These are phyloP conservation scores for Bucorvus abyssinicus DNA, from an alignment of 2,797 vertebrate genomes.

Conservation along the genomic window DNA sequence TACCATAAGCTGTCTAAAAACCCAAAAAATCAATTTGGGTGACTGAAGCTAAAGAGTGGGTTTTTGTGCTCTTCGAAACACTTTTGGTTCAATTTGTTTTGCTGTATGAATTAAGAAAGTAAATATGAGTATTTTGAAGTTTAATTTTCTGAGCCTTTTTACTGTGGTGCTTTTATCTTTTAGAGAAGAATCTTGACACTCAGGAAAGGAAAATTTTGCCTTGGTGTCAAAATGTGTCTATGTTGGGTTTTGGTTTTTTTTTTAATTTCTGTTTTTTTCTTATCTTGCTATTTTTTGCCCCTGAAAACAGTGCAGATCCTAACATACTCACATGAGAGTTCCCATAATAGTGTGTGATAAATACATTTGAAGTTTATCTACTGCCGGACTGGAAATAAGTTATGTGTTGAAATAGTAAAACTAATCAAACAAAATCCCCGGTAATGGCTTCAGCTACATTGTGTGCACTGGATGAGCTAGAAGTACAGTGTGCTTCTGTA, in stretches of 20 bases:
- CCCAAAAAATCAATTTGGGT: neutral
- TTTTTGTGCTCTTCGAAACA: neutral
- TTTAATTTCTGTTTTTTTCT: neutral
- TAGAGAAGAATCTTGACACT: neutral
- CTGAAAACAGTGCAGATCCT: neutral
- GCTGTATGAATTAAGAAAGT: neutral
- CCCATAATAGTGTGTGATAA: neutral
- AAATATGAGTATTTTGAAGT: neutral
- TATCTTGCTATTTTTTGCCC: neutral
- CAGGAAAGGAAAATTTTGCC: neutral
- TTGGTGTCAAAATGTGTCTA: neutral
- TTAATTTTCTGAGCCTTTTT: neutral
- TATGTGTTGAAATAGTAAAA: neutral
- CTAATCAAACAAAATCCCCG: neutral
- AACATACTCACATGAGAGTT: accelerated
- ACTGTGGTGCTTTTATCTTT: neutral
- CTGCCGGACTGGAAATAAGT: neutral
- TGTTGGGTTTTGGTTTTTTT: neutral
- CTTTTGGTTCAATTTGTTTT: neutral
- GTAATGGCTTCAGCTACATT: neutral
- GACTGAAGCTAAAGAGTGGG: neutral
- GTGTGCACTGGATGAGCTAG: neutral
- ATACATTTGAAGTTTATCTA: neutral
- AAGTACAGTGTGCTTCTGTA: neutral
- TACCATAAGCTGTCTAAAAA: neutral